phyloP scores from a whole-genome alignment of 1,140 invertebrate species.

The Probaryconus sp. region DNA sequence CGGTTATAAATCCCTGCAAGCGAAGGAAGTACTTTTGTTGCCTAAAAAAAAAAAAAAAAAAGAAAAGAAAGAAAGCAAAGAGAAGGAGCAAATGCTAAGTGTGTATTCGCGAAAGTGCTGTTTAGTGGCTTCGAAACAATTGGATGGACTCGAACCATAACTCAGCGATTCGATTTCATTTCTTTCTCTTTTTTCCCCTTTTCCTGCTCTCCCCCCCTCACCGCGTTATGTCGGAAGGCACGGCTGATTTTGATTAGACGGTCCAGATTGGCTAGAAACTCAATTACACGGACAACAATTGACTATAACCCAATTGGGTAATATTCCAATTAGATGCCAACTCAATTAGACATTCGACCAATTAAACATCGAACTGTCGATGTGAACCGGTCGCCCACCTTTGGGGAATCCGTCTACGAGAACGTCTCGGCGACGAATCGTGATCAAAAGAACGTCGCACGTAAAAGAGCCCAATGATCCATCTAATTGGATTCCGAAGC shows the following conservation, averaged over 20 bases:
- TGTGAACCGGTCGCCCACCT: no score
- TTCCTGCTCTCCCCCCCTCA: not conserved
- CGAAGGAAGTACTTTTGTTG: not conserved
- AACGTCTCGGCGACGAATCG: not conserved
- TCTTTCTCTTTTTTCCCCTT: not conserved
- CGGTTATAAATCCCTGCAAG: not conserved
- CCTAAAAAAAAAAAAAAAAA: not conserved
- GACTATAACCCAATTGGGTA: slow-evolving; percentile 27
- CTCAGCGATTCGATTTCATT: slow-evolving; percentile 20
- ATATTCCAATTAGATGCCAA: slow-evolving; percentile 38
- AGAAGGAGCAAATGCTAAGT: not conserved
- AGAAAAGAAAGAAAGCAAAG: not conserved
- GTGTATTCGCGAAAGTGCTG: slow-evolving; percentile 10
- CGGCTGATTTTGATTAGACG: slow-evolving; percentile 38
- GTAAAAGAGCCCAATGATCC: not conserved
- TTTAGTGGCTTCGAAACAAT: slow-evolving; percentile 31
- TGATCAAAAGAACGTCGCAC: not conserved
- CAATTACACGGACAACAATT: slow-evolving; percentile 33
- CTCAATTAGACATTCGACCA: slow-evolving; percentile 21
- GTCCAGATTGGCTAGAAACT: slow-evolving; percentile 37
- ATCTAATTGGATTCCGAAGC: not conserved
- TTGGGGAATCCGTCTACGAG: no score
- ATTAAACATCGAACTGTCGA: slow-evolving; percentile 15
- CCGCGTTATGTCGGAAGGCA: slow-evolving; percentile 4
- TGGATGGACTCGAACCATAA: slow-evolving; percentile 38